These are phyloP conservation scores for Sinosuthora webbiana DNA, from an alignment of 2,113 vertebrate species.

Conservation along the genomic window DNA sequence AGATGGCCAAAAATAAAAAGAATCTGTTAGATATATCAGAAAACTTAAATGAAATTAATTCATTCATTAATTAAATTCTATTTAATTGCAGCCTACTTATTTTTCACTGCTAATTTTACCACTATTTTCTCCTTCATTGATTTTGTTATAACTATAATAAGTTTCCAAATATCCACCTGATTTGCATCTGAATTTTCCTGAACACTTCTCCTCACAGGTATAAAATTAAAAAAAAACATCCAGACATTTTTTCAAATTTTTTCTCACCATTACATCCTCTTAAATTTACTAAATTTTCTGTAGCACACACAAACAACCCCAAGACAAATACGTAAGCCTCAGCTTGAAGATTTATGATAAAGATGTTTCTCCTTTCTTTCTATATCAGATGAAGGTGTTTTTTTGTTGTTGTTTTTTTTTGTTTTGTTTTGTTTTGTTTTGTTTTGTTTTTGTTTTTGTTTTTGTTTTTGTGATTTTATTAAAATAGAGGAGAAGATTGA, in stretches of 20 bases:
- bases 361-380: neutral
- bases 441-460: too few relatives aligned
- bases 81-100: neutral
- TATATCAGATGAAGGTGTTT: neutral
- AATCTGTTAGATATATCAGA: fast-evolving
- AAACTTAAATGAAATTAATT: neutral
- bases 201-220: neutral
- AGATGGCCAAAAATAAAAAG: neutral
- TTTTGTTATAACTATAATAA: neutral
- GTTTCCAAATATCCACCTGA: neutral
- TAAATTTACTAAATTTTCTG: neutral
- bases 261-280: neutral
- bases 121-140: neutral
- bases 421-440: too few relatives aligned
- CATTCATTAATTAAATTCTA: neutral
- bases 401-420: too few relatives aligned
- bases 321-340: neutral
- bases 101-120: neutral
- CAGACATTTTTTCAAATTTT: fast-evolving
- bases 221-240: neutral
- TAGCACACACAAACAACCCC: neutral
- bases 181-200: neutral
- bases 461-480: neutral
- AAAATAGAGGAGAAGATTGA: neutral
- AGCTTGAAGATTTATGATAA: neutral